phyloP scores from a whole-genome alignment of 2,113 vertebrate genomes.

The Nesogale talazaci region DNA sequence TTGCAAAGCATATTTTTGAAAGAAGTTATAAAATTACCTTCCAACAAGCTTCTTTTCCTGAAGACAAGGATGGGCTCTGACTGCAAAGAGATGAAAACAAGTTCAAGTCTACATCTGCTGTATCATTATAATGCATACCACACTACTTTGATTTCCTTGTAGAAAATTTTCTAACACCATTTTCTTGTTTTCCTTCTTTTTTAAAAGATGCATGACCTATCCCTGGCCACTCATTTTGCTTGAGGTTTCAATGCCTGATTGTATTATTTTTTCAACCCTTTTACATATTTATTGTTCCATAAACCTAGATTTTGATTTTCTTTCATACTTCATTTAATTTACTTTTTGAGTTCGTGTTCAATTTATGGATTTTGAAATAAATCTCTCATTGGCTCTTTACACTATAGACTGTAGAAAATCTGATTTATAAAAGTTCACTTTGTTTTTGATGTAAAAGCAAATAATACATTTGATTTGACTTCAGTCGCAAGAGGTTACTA shows the following conservation, averaged over 20 bases:
- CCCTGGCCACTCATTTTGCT: slow-evolving; percentile 28
- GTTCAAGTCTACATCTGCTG: neutral
- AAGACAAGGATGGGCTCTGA: neutral
- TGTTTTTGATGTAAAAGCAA: slow-evolving; percentile 79
- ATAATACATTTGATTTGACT: slow-evolving; percentile 75
- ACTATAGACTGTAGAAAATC: slow-evolving; percentile 69
- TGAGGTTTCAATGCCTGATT: slow-evolving; percentile 20
- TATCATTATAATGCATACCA: neutral
- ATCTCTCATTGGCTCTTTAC: slow-evolving; percentile 74
- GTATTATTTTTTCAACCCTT: slow-evolving; percentile 69
- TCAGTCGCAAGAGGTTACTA: slow-evolving; percentile 64
- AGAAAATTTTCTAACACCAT: slow-evolving; percentile 30
- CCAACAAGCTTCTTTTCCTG: slow-evolving; percentile 36
- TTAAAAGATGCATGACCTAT: slow-evolving; percentile 12
- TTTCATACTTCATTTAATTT: slow-evolving; percentile 82
- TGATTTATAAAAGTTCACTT: slow-evolving; percentile 70
- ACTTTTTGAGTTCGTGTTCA: slow-evolving; percentile 73
- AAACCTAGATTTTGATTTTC: slow-evolving; percentile 79
- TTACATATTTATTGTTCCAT: slow-evolving; percentile 74
- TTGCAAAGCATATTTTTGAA: slow-evolving; percentile 36
- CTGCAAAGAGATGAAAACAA: neutral
- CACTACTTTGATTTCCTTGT: slow-evolving; percentile 27
- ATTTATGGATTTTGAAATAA: slow-evolving; percentile 81
- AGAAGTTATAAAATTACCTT: slow-evolving; percentile 36
- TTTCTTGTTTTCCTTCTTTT: slow-evolving; percentile 34